Evolutionary conservation across 2,888 invertebrate species (phyloP).

Genomic region (Pristionchus mayeri): DNA sequence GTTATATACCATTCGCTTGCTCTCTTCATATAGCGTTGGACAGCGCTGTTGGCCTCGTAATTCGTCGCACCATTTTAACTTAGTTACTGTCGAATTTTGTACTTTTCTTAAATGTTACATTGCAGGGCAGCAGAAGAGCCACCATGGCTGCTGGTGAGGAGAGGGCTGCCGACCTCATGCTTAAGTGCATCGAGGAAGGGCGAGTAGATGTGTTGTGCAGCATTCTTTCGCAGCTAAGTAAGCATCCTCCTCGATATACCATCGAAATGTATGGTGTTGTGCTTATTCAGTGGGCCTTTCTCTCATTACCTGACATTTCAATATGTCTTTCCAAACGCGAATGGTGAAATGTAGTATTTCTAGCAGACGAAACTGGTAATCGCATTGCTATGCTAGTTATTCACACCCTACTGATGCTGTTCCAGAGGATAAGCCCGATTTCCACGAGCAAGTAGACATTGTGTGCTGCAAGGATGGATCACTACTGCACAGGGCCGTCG

Average conservation of each 20-base stretch:
- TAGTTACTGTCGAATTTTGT: not conserved
- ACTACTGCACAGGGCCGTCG: constrained; percentile 77
- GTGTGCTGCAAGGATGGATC: constrained; percentile 76
- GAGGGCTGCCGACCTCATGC: constrained; percentile 54
- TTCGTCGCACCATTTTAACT: too few relatives aligned
- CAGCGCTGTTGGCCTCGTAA: not conserved
- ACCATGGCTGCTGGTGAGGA: constrained; percentile 45
- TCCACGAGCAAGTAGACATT: constrained; percentile 63
- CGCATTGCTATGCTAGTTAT: too few relatives aligned
- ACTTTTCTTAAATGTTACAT: not conserved
- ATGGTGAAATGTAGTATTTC: too few relatives aligned
- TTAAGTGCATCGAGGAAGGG: constrained; percentile 65
- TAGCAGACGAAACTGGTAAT: too few relatives aligned
- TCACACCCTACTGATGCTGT: too few relatives aligned
- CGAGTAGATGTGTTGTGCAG: constrained; percentile 70
- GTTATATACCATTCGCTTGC: not conserved
- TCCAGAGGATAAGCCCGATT: constrained; percentile 63
- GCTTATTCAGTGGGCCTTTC: too few relatives aligned
- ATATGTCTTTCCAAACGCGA: too few relatives aligned
- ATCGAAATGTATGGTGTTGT: not conserved
- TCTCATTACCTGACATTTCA: too few relatives aligned
- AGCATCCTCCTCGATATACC: constrained; percentile 42
- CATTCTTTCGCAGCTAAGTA: constrained; percentile 67
- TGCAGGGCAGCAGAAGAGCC: not conserved
- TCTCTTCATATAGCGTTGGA: not conserved